Conservation (phyloP, 1,140 invertebrate species). For the Lordiphosa collinella region DNA sequence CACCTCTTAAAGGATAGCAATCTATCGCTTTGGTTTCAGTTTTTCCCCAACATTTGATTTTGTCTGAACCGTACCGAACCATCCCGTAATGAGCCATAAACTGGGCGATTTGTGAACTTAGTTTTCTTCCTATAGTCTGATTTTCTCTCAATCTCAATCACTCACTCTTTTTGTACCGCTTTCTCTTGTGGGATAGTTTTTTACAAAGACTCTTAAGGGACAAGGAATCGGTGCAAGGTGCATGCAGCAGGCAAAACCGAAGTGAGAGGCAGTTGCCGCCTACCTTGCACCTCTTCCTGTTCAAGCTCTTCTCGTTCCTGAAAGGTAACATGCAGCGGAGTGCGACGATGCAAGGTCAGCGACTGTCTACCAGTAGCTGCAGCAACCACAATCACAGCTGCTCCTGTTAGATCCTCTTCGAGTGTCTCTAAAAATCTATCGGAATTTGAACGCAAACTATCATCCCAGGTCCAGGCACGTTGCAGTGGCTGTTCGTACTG, state of each 20-base stretch:
- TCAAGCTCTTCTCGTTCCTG: constrained; percentile 16
- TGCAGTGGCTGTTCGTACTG: constrained; percentile 8
- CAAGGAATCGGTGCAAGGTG: constrained; percentile 26
- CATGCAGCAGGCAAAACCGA: constrained; percentile 46
- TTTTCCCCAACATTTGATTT: no score
- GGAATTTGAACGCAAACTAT: constrained; percentile 77
- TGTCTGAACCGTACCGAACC: no score
- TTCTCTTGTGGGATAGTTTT: no score
- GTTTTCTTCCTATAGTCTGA: no score
- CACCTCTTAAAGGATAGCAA: no score
- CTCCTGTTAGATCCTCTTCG: constrained; percentile 56
- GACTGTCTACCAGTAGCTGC: constrained; percentile 31
- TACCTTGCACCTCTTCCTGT: constrained; percentile 55
- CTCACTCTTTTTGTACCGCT: no score
- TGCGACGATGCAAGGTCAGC: constrained; percentile 54
- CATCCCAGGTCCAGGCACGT: constrained; percentile 78
- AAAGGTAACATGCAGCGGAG: constrained; percentile 59
- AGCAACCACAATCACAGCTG: constrained; percentile 10
- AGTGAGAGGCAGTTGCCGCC: constrained; percentile 23
- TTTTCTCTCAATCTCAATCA: no score
- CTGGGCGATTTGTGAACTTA: no score
- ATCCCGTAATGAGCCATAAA: no score
- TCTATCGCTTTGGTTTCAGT: no score
- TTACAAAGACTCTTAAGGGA: no score
- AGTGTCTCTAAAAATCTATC: constrained; percentile 78